These are phyloP conservation scores for Pardosa pseudoannulata DNA, from an alignment of 2,888 invertebrate genomes.

Conservation along the genomic window DNA sequence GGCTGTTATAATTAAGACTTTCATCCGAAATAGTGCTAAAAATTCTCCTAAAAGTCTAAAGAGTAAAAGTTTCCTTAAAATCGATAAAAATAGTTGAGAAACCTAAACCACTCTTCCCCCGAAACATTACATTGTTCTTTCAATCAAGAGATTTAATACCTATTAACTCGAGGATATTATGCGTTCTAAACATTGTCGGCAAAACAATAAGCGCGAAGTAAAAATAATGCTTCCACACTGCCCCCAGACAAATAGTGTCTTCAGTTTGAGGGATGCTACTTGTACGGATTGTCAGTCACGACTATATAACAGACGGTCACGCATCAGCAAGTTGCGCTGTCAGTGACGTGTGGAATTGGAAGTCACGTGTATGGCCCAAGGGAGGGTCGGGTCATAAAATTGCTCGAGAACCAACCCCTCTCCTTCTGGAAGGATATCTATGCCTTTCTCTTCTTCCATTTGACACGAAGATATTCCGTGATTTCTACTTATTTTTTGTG, in stretches of 20 bases:
- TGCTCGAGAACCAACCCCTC: constrained; percentile 16
- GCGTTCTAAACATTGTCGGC: background rate
- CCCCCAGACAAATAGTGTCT: background rate
- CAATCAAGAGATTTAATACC: no score
- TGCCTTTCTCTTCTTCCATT: constrained; percentile 16
- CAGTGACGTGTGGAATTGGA: constrained; percentile 51
- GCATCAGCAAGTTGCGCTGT: constrained; percentile 43
- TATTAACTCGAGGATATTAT: no score
- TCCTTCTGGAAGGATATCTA: background rate
- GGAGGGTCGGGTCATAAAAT: constrained; percentile 45
- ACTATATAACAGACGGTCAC: constrained; percentile 56
- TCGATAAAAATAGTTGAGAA: no score
- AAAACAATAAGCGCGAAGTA: background rate
- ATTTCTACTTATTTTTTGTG: constrained; percentile 22
- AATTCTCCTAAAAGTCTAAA: no score
- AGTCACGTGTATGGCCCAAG: constrained; percentile 40
- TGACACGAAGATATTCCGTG: constrained; percentile 34
- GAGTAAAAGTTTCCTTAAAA: no score
- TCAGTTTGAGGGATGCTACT: constrained; percentile 23
- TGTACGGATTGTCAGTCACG: constrained; percentile 44
- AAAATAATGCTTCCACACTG: background rate
- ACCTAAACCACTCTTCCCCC: no score
- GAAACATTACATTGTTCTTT: no score
- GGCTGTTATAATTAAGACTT: no score
- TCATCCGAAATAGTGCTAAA: no score